Percentiles rank a stretch among this genome's conserved stretches.
Conservation (phyloP, 2,888 invertebrate species). For the Pimpla rufipes region DNA sequence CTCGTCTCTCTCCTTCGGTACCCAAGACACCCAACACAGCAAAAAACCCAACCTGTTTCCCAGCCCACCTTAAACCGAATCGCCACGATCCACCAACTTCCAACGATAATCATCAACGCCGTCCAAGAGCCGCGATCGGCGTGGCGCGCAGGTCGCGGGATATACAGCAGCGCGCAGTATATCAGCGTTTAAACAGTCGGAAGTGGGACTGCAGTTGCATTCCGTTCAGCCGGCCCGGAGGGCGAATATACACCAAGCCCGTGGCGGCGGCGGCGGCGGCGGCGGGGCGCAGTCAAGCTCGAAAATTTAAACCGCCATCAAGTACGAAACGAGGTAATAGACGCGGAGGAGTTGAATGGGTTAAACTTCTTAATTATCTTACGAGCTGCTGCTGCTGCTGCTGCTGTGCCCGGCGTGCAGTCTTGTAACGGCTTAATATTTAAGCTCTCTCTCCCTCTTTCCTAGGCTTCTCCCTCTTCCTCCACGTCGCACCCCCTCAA, state of each 20-base stretch:
- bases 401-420: conserved; percentile 61
- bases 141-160: background rate
- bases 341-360: conserved; percentile 70
- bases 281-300: conserved; percentile 65
- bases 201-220: conserved; percentile 46
- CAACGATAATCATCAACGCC: background rate
- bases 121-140: background rate
- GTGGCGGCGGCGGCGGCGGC: conserved; percentile 61
- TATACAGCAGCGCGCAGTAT: background rate
- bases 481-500: conserved; percentile 5
- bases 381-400: conserved; percentile 60
- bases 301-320: conserved; percentile 70
- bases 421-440: conserved; percentile 70
- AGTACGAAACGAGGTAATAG: conserved; percentile 70
- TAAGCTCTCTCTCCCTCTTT: conserved; percentile 57
- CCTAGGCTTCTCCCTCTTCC: background rate
- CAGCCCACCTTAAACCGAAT: too few relatives aligned
- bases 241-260: conserved; percentile 26
- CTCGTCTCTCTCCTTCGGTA: too few relatives aligned
- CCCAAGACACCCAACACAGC: too few relatives aligned
- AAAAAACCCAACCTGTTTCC: too few relatives aligned
- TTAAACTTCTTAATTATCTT: conserved; percentile 73
- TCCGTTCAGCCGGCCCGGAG: conserved; percentile 25
- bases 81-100: background rate
- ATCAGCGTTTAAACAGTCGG: conserved; percentile 1